Evolutionary conservation across 1,140 invertebrate genomes (phyloP).

Genomic region (Mycetomoellerius zeteki): DNA sequence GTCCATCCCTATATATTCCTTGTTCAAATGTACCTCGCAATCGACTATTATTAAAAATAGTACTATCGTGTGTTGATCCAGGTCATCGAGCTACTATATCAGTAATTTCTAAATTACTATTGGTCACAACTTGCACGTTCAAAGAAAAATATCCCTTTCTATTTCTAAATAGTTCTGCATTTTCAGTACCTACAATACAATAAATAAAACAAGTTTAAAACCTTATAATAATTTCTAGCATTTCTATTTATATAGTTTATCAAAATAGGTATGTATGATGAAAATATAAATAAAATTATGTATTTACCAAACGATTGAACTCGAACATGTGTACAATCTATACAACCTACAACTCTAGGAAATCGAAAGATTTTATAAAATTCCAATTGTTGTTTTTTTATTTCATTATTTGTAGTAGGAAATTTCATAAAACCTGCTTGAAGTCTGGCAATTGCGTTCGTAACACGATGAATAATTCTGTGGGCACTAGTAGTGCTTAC

Average conservation of each 20-base stretch:
- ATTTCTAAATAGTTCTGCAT: constrained; percentile 84
- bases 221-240: background rate
- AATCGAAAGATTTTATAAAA: constrained; percentile 81
- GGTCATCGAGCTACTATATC: constrained; percentile 83
- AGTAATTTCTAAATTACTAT: constrained; percentile 78
- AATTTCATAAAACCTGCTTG: constrained; percentile 7
- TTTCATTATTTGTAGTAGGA: background rate
- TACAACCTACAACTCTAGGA: constrained; percentile 82
- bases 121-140: constrained; percentile 70
- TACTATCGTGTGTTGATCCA: constrained; percentile 77
- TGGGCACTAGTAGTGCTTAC: constrained; percentile 33
- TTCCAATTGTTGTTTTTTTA: constrained; percentile 41
- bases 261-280: too few relatives aligned
- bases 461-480: constrained; percentile 36
- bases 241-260: background rate
- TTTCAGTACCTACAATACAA: constrained; percentile 75
- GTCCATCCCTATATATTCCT: background rate
- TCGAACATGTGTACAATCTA: constrained; percentile 84
- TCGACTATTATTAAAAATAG: constrained; percentile 74
- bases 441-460: constrained; percentile 40
- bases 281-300: too few relatives aligned
- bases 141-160: constrained; percentile 82
- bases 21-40: constrained; percentile 23
- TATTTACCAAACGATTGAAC: constrained; percentile 71
- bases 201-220: constrained; percentile 17